Percentiles rank a stretch among this genome's conserved stretches.
Conservation (phyloP, 2,888 invertebrate genomes). For the Steinernema scapterisci region DNA sequence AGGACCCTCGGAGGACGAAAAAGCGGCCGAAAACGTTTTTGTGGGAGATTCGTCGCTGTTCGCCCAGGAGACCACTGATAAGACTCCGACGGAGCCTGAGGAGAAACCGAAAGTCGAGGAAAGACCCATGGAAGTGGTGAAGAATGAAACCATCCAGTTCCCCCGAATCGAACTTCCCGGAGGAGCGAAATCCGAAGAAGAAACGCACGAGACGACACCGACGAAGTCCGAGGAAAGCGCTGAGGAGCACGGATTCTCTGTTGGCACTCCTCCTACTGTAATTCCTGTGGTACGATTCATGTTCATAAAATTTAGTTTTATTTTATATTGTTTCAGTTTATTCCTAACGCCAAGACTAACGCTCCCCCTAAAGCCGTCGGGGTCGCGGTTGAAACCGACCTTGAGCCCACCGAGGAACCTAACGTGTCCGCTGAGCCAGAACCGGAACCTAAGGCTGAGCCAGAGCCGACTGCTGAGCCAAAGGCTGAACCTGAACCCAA, state of each 20-base stretch:
- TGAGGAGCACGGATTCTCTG: conserved; percentile 27
- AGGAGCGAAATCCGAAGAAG: background rate
- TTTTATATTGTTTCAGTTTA: conserved; percentile 6
- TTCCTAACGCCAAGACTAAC: background rate
- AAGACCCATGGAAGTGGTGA: background rate
- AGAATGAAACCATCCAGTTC: conserved; percentile 9
- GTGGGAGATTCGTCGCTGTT: conserved; percentile 20
- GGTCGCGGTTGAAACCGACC: background rate
- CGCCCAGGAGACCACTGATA: background rate
- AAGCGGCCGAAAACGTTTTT: conserved; percentile 4
- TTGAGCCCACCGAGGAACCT: background rate
- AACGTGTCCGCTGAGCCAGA: conserved; percentile 8
- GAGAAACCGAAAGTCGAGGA: background rate
- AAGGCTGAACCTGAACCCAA: conserved; percentile 33
- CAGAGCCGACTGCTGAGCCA: conserved; percentile 26
- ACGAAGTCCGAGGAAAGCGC: background rate
- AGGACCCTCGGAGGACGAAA: conserved; percentile 3
- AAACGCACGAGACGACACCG: background rate
- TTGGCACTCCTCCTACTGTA: conserved; percentile 8
- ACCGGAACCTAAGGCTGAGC: conserved; percentile 34
- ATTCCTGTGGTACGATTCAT: background rate
- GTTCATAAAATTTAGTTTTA: background rate
- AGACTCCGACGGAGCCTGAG: background rate
- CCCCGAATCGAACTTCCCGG: conserved; percentile 3
- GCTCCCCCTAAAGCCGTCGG: background rate